Evolutionary conservation across 2,113 vertebrate genomes (phyloP).

Genomic region (Phoxinus phoxinus): DNA sequence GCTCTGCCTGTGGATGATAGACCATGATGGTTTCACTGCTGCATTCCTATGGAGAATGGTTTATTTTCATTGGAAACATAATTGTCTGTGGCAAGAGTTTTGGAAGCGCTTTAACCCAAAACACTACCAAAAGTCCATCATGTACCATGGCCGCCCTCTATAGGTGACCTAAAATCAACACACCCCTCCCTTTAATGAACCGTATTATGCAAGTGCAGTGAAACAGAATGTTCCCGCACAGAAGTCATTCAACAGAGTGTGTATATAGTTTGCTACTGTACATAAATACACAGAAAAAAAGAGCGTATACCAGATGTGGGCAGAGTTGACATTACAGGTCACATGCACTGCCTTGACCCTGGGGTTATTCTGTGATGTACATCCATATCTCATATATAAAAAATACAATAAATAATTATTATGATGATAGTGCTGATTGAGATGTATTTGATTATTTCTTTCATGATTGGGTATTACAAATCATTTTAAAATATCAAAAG

Average conservation of each 20-base stretch:
- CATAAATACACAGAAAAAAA: not conserved
- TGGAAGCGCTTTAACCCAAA: constrained; percentile 67
- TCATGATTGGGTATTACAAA: too few species aligned
- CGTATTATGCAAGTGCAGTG: not conserved
- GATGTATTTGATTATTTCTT: too few species aligned
- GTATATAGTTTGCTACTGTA: constrained; percentile 2
- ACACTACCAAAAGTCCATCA: constrained; percentile 56
- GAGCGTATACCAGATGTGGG: not conserved
- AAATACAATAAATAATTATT: not conserved
- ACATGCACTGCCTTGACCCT: not conserved
- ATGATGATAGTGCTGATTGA: not conserved
- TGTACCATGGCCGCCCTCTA: constrained; percentile 66
- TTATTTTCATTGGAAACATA: constrained; percentile 79
- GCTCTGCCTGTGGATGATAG: constrained; percentile 64
- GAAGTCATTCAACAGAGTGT: not conserved
- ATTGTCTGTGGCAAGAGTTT: constrained; percentile 76
- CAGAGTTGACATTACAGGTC: not conserved
- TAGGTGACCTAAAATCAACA: constrained; percentile 61
- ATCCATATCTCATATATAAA: not conserved
- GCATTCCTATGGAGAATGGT: constrained; percentile 74
- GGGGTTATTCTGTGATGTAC: not conserved
- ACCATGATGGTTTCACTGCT: constrained; percentile 66
- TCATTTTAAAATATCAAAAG: too few species aligned
- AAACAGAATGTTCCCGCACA: not conserved
- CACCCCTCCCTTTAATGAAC: not conserved